phyloP scores from a whole-genome alignment of 2,888 invertebrate species.

The Eutolmus rufibarbis region DNA sequence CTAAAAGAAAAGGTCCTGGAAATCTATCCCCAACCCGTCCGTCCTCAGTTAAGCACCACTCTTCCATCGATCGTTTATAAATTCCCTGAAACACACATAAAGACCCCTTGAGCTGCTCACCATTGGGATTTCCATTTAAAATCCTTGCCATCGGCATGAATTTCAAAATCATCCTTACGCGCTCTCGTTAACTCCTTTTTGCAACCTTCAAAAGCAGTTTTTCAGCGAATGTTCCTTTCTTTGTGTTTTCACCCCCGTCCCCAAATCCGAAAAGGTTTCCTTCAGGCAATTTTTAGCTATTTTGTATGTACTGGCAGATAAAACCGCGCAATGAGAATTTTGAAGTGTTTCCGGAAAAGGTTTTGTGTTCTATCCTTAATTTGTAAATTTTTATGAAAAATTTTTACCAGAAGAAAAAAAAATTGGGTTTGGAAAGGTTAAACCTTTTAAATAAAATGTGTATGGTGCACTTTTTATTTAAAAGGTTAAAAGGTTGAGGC shows the following conservation, averaged over 20 bases:
- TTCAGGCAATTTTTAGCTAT: neutral
- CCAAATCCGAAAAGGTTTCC: neutral
- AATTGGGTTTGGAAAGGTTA: neutral
- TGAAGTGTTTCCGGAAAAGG: neutral
- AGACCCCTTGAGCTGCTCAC: neutral
- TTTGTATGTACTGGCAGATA: neutral
- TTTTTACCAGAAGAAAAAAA: neutral
- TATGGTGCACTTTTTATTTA: neutral
- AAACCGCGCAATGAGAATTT: neutral
- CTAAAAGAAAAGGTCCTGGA: neutral
- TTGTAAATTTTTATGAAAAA: neutral
- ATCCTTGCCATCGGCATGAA: neutral
- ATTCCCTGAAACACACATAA: neutral
- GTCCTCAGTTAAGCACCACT: neutral
- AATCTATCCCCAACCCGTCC: neutral
- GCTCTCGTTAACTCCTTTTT: neutral
- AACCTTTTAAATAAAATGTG: neutral
- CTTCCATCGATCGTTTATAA: neutral
- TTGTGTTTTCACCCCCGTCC: neutral
- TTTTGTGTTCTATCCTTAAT: neutral
- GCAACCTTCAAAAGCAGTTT: neutral
- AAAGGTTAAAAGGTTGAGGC: neutral
- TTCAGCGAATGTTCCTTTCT: neutral
- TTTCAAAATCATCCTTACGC: neutral
- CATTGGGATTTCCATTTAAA: neutral